A percentile compares a stretch with the other conserved stretches of the same genome.
phyloP scores from a whole-genome alignment of 2,797 vertebrate species.

The Leuciscus waleckii region DNA sequence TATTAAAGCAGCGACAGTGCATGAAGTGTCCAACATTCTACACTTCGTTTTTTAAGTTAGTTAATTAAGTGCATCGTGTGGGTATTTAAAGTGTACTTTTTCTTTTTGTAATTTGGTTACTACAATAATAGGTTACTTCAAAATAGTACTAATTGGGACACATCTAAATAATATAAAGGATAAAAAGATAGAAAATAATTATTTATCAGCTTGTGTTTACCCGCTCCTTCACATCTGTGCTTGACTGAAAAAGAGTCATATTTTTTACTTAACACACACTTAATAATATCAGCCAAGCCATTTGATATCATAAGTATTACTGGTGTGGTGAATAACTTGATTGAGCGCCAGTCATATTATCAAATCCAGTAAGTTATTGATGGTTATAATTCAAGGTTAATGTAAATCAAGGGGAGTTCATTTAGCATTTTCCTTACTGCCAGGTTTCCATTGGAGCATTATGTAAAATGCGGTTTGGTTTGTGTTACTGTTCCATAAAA shows the following conservation, averaged over 20 bases:
- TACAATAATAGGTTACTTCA: not conserved
- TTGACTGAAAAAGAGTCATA: not conserved
- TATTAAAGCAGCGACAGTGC: no score
- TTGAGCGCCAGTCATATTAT: slow-evolving; percentile 55
- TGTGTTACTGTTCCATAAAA: slow-evolving; percentile 66
- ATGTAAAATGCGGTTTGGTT: slow-evolving; percentile 65
- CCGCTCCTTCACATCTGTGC: slow-evolving; percentile 10
- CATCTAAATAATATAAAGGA: not conserved
- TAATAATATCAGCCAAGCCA: slow-evolving; percentile 18
- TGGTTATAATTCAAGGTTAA: slow-evolving; percentile 75
- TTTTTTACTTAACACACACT: slow-evolving; percentile 18
- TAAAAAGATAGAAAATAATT: not conserved
- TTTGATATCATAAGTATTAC: slow-evolving; percentile 29
- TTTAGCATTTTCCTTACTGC: slow-evolving; percentile 60
- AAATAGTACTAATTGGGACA: not conserved
- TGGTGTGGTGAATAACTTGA: slow-evolving; percentile 48
- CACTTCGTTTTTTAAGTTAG: not conserved
- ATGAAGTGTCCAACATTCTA: not conserved
- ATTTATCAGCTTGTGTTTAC: slow-evolving; percentile 12
- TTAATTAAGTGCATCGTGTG: not conserved
- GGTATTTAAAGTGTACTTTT: not conserved
- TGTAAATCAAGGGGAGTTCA: slow-evolving; percentile 73
- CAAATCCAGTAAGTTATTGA: slow-evolving; percentile 68
- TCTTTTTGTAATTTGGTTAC: no score
- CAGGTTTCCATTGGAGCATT: slow-evolving; percentile 74